These are phyloP conservation scores for Copidosoma floridanum DNA, from an alignment of 1,140 invertebrate genomes.

Conservation along the genomic window DNA sequence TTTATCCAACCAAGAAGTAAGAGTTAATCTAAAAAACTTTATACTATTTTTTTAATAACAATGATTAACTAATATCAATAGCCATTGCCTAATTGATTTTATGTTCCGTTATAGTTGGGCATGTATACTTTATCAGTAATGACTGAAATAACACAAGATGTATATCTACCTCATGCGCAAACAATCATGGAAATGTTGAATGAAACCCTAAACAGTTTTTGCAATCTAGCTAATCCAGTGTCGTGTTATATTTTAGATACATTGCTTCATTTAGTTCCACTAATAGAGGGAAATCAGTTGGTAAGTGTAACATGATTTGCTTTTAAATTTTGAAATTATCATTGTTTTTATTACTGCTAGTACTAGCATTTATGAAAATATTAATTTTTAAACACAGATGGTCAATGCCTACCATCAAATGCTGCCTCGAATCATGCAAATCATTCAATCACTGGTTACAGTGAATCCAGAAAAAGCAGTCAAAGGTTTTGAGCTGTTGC, in stretches of 20 bases:
- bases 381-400: slow-evolving; percentile 46
- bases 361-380: background rate
- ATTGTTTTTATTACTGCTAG: background rate
- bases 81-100: slow-evolving; percentile 20
- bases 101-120: slow-evolving; percentile 58
- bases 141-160: slow-evolving; percentile 62
- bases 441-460: slow-evolving; percentile 59
- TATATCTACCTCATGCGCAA: slow-evolving; percentile 59
- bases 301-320: slow-evolving; percentile 45
- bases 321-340: slow-evolving; percentile 2
- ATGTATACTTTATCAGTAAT: slow-evolving; percentile 67
- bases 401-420: slow-evolving; percentile 64
- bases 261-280: slow-evolving; percentile 62
- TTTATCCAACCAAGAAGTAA: slow-evolving; percentile 62
- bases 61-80: background rate
- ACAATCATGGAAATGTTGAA: slow-evolving; percentile 60
- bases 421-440: slow-evolving; percentile 63
- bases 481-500: slow-evolving; percentile 70
- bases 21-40: slow-evolving; percentile 4
- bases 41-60: background rate
- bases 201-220: slow-evolving; percentile 54
- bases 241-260: slow-evolving; percentile 64
- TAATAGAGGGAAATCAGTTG: slow-evolving; percentile 61
- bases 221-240: slow-evolving; percentile 55
- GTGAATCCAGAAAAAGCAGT: slow-evolving; percentile 62